A percentile compares a stretch with the other conserved stretches of the same genome.
Conservation (phyloP, 2,113 vertebrate species). For the Platysteira castanea region DNA sequence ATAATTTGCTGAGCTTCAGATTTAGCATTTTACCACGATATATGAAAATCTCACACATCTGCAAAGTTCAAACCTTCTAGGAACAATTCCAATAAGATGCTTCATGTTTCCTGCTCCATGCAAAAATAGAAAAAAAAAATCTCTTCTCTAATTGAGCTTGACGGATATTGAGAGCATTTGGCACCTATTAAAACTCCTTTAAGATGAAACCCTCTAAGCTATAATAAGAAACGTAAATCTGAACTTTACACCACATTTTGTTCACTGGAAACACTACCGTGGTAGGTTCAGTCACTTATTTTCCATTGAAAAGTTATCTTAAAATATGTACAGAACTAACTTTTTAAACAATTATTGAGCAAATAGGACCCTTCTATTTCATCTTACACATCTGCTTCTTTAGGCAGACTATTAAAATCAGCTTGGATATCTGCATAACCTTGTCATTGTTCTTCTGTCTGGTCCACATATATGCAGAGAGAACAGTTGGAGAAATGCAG, state of each 20-base stretch:
- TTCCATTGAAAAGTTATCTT: background rate
- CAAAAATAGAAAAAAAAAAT: background rate
- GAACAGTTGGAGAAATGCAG: background rate
- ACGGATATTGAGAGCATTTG: constrained; percentile 26
- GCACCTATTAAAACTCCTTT: background rate
- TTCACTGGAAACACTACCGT: background rate
- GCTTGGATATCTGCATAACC: background rate
- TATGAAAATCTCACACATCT: background rate
- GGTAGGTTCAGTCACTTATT: background rate
- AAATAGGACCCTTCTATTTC: background rate
- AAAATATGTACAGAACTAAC: background rate
- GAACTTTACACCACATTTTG: background rate
- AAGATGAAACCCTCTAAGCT: constrained; percentile 7
- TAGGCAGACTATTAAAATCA: background rate
- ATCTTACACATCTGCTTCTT: background rate
- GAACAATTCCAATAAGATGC: constrained; percentile 35
- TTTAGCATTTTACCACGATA: background rate
- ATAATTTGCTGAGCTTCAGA: constrained; percentile 13
- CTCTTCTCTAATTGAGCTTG: constrained; percentile 27
- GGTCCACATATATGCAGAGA: background rate
- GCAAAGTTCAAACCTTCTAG: constrained; percentile 15
- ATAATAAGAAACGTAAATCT: constrained; percentile 8
- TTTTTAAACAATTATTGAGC: background rate
- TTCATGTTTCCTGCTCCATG: background rate
- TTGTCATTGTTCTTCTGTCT: background rate